Evolutionary conservation across 2,113 vertebrate genomes (phyloP).

Genomic region (Rhinoderma darwinii): DNA sequence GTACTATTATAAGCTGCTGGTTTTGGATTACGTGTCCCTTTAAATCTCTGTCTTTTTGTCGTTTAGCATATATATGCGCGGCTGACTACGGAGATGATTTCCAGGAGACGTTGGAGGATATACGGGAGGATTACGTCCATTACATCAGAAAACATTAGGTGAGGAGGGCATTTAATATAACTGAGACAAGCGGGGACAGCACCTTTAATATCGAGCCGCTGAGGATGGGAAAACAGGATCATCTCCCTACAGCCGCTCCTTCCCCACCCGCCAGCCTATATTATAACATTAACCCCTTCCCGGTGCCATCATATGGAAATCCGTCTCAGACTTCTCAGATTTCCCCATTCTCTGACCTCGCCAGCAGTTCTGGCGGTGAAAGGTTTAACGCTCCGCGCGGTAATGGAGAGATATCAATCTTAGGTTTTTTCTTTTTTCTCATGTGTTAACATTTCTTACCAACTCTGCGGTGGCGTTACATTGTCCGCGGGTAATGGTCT

Average conservation of each 20-base stretch:
- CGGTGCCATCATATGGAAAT: not conserved
- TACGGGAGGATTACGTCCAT: slow-evolving; percentile 43
- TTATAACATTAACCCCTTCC: slow-evolving; percentile 26
- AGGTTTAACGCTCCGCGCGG: slow-evolving; percentile 3
- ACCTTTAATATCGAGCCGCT: slow-evolving; percentile 51
- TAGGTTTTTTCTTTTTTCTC: not conserved
- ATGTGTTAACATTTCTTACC: slow-evolving; percentile 9
- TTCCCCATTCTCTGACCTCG: not conserved
- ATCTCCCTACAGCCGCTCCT: slow-evolving; percentile 23
- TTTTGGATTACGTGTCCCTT: not conserved
- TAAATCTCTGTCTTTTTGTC: not conserved
- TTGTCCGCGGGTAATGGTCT: slow-evolving; percentile 36
- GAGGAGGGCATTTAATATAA: slow-evolving; percentile 59
- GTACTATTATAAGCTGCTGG: not conserved
- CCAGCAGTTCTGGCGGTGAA: not conserved
- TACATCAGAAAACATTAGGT: slow-evolving; percentile 49
- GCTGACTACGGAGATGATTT: slow-evolving; percentile 13
- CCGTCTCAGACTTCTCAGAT: not conserved
- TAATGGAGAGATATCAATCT: slow-evolving; percentile 44
- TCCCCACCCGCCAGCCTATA: not conserved
- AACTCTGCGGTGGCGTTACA: slow-evolving; percentile 23
- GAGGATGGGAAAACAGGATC: slow-evolving; percentile 10
- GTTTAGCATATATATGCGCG: not conserved
- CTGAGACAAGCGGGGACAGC: slow-evolving; percentile 47
- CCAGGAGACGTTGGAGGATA: slow-evolving; percentile 18